These are phyloP conservation scores for Colletes collaris DNA, from an alignment of 2,888 invertebrate species.

Conservation along the genomic window DNA sequence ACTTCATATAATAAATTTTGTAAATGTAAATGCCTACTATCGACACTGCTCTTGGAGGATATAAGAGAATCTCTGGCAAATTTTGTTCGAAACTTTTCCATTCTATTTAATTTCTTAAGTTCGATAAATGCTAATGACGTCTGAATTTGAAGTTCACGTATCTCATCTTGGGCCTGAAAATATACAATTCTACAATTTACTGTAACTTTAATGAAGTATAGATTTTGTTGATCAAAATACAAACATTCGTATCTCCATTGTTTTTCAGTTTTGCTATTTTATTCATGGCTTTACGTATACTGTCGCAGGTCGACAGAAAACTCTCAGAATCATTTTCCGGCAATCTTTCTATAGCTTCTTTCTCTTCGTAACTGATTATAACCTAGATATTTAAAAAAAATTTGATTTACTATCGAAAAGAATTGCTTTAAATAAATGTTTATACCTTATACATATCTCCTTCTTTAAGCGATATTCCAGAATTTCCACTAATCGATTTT, in stretches of 20 bases:
- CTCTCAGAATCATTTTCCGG: conserved; percentile 88
- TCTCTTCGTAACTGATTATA: conserved; percentile 89
- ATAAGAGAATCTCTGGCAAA: conserved; percentile 92
- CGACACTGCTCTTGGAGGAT: conserved; percentile 94
- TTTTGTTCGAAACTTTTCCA: conserved; percentile 94
- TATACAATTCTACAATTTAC: conserved; percentile 20
- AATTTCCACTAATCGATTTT: conserved; percentile 68
- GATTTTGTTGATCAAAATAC: conserved; percentile 46
- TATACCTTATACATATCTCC: conserved; percentile 82
- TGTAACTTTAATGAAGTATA: conserved; percentile 16
- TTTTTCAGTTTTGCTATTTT: conserved; percentile 88
- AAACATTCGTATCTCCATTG: conserved; percentile 85
- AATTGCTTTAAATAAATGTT: not conserved
- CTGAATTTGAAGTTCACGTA: conserved; percentile 88
- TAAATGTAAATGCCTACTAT: conserved; percentile 93
- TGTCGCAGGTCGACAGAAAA: conserved; percentile 88
- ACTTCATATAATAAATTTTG: conserved; percentile 98
- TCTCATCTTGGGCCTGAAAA: conserved; percentile 85
- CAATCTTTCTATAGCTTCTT: conserved; percentile 87
- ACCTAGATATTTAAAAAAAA: conserved; percentile 83
- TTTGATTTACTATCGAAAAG: not conserved
- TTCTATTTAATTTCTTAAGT: conserved; percentile 94
- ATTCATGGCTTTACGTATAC: conserved; percentile 87
- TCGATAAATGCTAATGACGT: conserved; percentile 91
- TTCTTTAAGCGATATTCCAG: conserved; percentile 69